Base-by-base conservation (phyloP, 2,888 invertebrate species). In the Metallyticus violacea region DNA sequence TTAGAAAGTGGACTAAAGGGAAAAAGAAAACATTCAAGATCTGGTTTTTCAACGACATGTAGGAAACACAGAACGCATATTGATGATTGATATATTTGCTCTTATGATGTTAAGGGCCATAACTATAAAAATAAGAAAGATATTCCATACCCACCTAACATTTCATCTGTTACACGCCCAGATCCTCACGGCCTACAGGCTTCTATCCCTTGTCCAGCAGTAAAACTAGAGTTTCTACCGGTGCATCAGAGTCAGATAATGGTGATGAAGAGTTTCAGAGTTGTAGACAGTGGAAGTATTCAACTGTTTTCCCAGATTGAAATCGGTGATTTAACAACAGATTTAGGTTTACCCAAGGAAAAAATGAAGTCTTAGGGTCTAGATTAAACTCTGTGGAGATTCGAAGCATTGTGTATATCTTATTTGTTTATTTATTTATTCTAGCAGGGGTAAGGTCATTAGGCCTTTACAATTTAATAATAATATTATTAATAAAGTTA, bases 1-100 rank as follows among this genome's bases (percentile, higher is more conserved):
- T n/a, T n/a, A n/a, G n/a, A n/a, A n/a, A n/a, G n/a, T n/a, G n/a
- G n/a, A n/a, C n/a, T n/a, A n/a, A n/a, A n/a, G 88, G 6, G 88
- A 88, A 79, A 86, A 76, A 84, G 85, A 76, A 85, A 84, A 77
- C 29, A 89, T 25, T 28, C n/a, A n/a, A n/a, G 25, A 86, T 89
- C 89, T 87, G 88, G 88, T 29, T 80, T 85, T 79, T 88, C 88
- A 26, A 88, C 88, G 88, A 81, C 87, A 62, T 89, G 87, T 29
- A 88, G 86, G 88, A n/a, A n/a, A n/a, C n/a, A n/a, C n/a, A n/a
- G 90, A 88, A 87, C 89, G 86, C 87, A 89, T n/a, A n/a, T n/a
- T n/a, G n/a, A n/a, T n/a, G n/a, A n/a, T n/a, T n/a, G n/a, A n/a
- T n/a, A n/a, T n/a, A n/a, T n/a, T n/a, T n/a, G n/a, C n/a, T n/a